phyloP scores from a whole-genome alignment of 2,113 vertebrate species.

The Tetraodon nigroviridis region DNA sequence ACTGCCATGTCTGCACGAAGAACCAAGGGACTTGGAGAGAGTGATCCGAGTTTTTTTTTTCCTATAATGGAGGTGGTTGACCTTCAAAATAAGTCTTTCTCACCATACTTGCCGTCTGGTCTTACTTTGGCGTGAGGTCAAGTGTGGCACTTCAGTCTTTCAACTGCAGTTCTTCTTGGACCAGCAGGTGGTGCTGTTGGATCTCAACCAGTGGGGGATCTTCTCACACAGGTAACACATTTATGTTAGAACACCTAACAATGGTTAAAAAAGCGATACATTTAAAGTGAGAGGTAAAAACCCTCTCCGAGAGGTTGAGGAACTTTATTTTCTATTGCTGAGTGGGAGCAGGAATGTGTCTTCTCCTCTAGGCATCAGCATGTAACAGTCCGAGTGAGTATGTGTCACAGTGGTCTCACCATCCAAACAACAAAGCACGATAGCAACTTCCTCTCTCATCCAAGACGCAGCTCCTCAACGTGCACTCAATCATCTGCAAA shows the following conservation, averaged over 20 bases:
- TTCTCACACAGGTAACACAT: not conserved
- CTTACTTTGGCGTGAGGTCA: no score
- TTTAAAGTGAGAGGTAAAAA: not conserved
- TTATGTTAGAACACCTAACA: not conserved
- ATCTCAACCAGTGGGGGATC: no score
- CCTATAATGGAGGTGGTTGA: no score
- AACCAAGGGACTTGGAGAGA: no score
- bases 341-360: slow-evolving; percentile 54
- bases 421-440: not conserved
- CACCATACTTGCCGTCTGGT: no score
- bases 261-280: not conserved
- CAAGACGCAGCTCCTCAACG: not conserved
- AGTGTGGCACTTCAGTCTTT: not conserved
- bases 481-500: slow-evolving; percentile 41
- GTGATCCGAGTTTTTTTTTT: no score
- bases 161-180: no score
- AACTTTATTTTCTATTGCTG: not conserved
- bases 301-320: not conserved
- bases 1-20: no score
- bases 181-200: no score
- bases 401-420: no score
- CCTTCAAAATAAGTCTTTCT: no score
- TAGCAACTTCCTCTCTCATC: not conserved
- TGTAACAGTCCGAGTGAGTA: no score
- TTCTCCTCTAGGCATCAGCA: slow-evolving; percentile 65